Evolutionary conservation across 92 coral and sea anemone genomes (phyloP).

Genomic region (Montipora capitata): DNA sequence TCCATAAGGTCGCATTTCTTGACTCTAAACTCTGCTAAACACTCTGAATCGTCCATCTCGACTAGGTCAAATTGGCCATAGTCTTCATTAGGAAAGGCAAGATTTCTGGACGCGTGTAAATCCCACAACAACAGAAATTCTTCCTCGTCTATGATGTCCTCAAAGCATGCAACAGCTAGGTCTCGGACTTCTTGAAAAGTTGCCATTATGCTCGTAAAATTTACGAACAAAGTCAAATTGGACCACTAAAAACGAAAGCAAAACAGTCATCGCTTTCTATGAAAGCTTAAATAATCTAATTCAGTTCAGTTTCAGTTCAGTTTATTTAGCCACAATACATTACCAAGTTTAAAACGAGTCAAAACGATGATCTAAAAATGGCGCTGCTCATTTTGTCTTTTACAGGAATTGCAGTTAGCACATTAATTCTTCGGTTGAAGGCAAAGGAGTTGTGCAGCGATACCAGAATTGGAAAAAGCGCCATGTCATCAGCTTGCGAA

Average conservation of each 20-base stretch:
- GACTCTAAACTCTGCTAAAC: constrained; percentile 53
- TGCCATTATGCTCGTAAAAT: constrained; percentile 38
- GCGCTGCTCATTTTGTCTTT: too few relatives aligned
- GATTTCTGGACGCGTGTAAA: constrained; percentile 41
- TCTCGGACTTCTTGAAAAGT: constrained; percentile 52
- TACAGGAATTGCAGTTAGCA: too few relatives aligned
- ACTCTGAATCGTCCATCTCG: constrained; percentile 56
- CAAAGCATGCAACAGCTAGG: constrained; percentile 44
- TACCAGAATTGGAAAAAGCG: too few relatives aligned
- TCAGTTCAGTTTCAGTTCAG: too few relatives aligned
- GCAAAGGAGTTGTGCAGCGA: too few relatives aligned
- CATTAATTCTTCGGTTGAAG: too few relatives aligned
- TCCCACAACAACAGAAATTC: too few relatives aligned
- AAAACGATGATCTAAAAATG: too few relatives aligned
- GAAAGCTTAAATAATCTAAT: constrained; percentile 18
- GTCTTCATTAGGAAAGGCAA: constrained; percentile 46
- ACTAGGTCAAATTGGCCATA: constrained; percentile 47
- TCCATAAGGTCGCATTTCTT: constrained; percentile 59
- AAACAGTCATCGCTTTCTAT: constrained; percentile 42
- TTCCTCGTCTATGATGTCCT: constrained; percentile 50
- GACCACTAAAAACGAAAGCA: constrained; percentile 11
- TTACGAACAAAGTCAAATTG: constrained; percentile 25
- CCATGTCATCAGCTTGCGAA: too few relatives aligned
- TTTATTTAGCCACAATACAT: too few relatives aligned
- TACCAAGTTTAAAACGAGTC: too few relatives aligned